Base-by-base conservation (phyloP, 1,140 invertebrate species). In the Atta colombica region DNA sequence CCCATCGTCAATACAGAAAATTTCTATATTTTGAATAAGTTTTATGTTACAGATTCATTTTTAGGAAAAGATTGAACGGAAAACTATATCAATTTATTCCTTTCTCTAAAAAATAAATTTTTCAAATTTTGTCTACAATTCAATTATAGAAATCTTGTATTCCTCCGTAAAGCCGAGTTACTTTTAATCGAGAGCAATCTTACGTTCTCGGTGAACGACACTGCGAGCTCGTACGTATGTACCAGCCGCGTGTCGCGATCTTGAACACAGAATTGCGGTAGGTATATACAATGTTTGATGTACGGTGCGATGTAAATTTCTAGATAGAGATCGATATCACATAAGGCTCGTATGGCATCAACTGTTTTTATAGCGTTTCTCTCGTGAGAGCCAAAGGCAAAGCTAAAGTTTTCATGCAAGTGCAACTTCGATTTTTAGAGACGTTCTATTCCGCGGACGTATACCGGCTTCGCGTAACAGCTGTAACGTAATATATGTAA, bases 281-380 rank as follows among this genome's bases (percentile, higher is more conserved):
- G 51, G 35, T 72, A 39, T 81, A 81, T 58, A 35, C 45, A 39
- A 35, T n/a, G 63, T 82, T 72, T 72, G 78, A 82, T 82, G 58
- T 49, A 72, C 66, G 28, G 3, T 12, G 53, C 68, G 35, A 82
- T 74, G 68, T 82, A 82, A 74, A 49, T 82, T 82, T 45, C 39
- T 35, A 49, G 66, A 72, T 72, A 49, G 68, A 74, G 39, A 74
- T 82, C 80, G 80, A 82, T 74, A 82, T 82, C 45, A 31, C 49
- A 18, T 6, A 8, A 28, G 16, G 5, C 18, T 2, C n/a, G 3
- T 28, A 31, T 55, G 31, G 14, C 35, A 10, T 68, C n/a, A 6
- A 25, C 16, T 39, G 21, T 39, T 74, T 82, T 82, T 82, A 82
- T 74, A 28, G 53, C 35, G 53, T 39, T 25, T 28, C 25, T 8